A percentile compares a stretch with the other conserved stretches of the same genome.
phyloP scores from a whole-genome alignment of 2,797 vertebrate species.

The Eospalax fontanierii region DNA sequence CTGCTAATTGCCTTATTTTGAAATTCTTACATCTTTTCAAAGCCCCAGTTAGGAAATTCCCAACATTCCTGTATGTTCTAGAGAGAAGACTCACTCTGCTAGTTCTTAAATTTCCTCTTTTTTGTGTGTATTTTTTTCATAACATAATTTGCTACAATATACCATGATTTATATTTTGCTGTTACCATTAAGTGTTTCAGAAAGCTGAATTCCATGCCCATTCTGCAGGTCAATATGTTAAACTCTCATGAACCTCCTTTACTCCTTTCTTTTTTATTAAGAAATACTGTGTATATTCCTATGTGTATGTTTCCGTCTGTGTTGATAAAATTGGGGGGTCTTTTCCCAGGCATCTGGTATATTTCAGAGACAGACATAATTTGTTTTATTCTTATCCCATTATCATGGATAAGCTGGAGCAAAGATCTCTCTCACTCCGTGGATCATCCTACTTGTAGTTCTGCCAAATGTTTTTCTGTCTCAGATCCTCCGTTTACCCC shows the following conservation, averaged over 20 bases:
- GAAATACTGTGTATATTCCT: not conserved
- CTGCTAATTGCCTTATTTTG: not conserved
- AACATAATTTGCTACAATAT: not conserved
- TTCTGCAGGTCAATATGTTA: not conserved
- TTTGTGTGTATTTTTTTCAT: not conserved
- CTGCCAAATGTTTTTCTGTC: not conserved
- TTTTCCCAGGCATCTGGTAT: not conserved
- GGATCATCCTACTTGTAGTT: not conserved
- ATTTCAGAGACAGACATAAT: constrained; percentile 17
- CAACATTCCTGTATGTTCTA: not conserved
- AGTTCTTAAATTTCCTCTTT: not conserved
- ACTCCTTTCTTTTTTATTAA: not conserved
- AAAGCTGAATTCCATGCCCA: not conserved
- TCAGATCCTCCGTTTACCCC: not conserved
- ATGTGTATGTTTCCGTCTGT: not conserved
- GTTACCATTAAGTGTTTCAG: not conserved
- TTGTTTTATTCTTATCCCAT: constrained; percentile 31
- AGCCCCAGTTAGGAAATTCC: not conserved
- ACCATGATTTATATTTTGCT: not conserved
- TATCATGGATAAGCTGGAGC: not conserved
- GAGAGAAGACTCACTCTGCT: not conserved
- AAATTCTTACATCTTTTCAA: not conserved
- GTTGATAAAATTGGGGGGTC: not conserved
- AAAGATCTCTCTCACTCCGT: not conserved
- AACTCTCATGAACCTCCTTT: not conserved